Base-by-base conservation (phyloP, 2,797 vertebrate species). In the Tokudaia tokunoshimensis region DNA sequence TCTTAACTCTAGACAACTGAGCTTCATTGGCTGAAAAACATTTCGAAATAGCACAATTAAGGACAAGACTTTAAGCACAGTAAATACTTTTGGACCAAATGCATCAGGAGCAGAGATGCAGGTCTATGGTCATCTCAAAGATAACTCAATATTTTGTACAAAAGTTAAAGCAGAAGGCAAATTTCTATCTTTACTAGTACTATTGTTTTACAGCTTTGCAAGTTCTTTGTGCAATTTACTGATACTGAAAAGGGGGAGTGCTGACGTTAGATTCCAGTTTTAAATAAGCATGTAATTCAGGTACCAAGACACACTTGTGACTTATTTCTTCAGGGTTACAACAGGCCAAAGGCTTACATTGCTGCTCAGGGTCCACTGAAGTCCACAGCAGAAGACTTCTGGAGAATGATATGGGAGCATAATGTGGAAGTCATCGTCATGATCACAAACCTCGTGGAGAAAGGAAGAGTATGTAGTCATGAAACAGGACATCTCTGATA, bases 371-470 rank as follows among this genome's bases (percentile, higher is more conserved):
- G 99, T 2, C 99, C 99, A 12, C 98, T 99, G 96, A 99, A 99
- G 97, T 99, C 99, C 3, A 99, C 99, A 98, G 99, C 99, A 0
- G 99, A 99, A 98, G 99, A 99, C 98, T 99, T 99, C 99, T 99
- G 99, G 99, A 99, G 99, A 98, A 99, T 99, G 99, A 99, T 99
- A 91, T 99, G 99, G 99, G 99, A 99, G 97, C 99, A 99, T 97
- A 99, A 99, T 0, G 99, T 99, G 75, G 98, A 99, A 97, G 98
- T 99, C 93, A 99, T 99, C 52, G 98, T 99, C 96, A 99, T 99
- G 99, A 99, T 99, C 98, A 99, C 99, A 92, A 99, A 99, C 98
- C 99, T 99, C 17, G 98, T 99, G 98, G 99, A 99, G 98, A 99
- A 99, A 95, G 99, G 99, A 98, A 98, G 99, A 98, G 99, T 99